Percentiles rank a stretch among this genome's conserved stretches.
Evolutionary conservation across 2,888 invertebrate genomes (phyloP).

Genomic region (Periphyllus acericola): DNA sequence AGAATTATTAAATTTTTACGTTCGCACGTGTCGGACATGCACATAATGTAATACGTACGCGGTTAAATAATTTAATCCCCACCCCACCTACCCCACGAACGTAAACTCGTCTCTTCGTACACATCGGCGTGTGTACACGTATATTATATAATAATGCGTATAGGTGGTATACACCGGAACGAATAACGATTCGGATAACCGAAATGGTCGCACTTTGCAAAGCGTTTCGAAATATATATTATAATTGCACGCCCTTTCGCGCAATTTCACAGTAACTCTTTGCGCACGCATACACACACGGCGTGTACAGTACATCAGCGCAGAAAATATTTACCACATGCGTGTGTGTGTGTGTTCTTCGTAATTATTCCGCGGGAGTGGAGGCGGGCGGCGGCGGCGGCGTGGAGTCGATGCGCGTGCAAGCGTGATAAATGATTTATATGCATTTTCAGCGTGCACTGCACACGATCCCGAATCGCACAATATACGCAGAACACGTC

Average conservation of each 20-base stretch:
- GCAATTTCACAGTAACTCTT: not conserved
- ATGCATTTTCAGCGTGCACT: not conserved
- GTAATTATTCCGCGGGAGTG: not conserved
- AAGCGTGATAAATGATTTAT: conserved; percentile 34
- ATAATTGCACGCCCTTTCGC: not conserved
- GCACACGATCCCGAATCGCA: conserved; percentile 1
- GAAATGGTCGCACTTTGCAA: not conserved
- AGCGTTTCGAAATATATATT: not conserved
- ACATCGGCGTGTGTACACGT: not conserved
- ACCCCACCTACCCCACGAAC: too few relatives aligned
- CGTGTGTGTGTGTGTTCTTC: not conserved
- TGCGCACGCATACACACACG: not conserved
- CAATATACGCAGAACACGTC: not conserved
- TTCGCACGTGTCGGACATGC: too few relatives aligned
- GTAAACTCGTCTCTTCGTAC: not conserved
- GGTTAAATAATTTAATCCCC: too few relatives aligned
- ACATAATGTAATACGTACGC: too few relatives aligned
- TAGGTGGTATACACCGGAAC: not conserved
- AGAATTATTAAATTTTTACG: too few relatives aligned
- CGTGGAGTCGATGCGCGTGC: not conserved
- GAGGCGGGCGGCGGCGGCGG: not conserved
- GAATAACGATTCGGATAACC: not conserved
- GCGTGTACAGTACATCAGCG: not conserved
- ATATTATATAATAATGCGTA: not conserved
- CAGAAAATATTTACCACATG: not conserved